Conservation (phyloP, 2,888 invertebrate species). For the Xylota segnis region DNA sequence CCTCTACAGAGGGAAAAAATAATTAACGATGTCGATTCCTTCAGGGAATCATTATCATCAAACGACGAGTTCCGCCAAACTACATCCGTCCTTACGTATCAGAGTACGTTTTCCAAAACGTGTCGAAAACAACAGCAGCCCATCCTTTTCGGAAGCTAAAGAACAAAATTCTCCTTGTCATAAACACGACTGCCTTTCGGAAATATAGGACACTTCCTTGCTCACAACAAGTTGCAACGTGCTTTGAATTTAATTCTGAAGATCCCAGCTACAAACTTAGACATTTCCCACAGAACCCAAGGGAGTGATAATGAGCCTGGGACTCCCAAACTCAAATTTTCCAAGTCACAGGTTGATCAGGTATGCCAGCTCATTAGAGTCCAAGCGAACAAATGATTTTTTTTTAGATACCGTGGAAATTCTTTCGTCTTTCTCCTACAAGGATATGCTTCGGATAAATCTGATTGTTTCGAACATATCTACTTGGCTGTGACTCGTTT, state of each 20-base stretch:
- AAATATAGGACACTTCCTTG: constrained; percentile 11
- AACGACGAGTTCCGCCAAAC: background rate
- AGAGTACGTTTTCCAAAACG: constrained; percentile 9
- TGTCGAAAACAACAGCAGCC: background rate
- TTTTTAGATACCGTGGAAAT: constrained; percentile 36
- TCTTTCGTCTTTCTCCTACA: constrained; percentile 40
- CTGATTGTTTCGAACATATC: constrained; percentile 52
- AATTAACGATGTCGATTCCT: no score
- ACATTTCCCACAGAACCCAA: constrained; percentile 59
- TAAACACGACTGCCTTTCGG: constrained; percentile 1
- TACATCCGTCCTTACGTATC: background rate
- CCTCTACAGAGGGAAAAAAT: no score
- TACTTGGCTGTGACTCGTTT: constrained; percentile 50
- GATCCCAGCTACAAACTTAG: constrained; percentile 16
- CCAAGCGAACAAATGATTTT: constrained; percentile 52
- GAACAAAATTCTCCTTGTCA: constrained; percentile 6
- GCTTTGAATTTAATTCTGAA: constrained; percentile 41
- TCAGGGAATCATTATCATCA: background rate
- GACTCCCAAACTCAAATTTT: constrained; percentile 32
- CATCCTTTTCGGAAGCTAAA: constrained; percentile 3
- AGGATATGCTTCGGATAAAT: constrained; percentile 55
- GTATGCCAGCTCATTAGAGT: constrained; percentile 42
- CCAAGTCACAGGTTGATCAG: constrained; percentile 36
- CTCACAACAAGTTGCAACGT: constrained; percentile 51
- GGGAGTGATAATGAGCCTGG: constrained; percentile 57